These are phyloP conservation scores for Progne subis DNA, from an alignment of 2,113 vertebrate species.

Conservation along the genomic window DNA sequence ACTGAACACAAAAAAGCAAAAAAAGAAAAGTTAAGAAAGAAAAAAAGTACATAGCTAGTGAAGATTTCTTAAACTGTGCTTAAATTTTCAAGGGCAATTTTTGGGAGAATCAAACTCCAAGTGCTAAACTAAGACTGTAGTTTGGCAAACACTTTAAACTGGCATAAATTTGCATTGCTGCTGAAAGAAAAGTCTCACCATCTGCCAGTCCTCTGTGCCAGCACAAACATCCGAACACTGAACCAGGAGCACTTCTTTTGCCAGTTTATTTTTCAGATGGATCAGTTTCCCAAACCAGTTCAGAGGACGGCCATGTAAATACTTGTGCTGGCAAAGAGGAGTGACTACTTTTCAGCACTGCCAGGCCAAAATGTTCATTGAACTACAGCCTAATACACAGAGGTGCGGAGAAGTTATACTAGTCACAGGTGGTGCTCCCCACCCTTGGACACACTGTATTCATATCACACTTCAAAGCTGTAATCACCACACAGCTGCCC, in stretches of 20 bases:
- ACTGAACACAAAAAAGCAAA: not conserved
- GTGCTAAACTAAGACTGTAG: constrained; percentile 28
- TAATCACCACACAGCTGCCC: not conserved
- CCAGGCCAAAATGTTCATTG: not conserved
- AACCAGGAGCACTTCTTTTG: constrained; percentile 56
- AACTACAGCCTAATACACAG: not conserved
- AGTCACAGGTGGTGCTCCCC: not conserved
- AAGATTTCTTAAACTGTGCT: not conserved
- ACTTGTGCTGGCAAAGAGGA: constrained; percentile 36
- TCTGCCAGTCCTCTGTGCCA: constrained; percentile 50
- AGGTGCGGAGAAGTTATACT: not conserved
- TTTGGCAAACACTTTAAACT: constrained; percentile 52
- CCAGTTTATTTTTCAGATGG: constrained; percentile 55
- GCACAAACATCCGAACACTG: constrained; percentile 59
- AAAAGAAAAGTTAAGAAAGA: not conserved
- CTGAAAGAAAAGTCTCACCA: constrained; percentile 63
- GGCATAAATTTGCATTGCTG: constrained; percentile 61
- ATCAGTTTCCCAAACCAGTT: constrained; percentile 52
- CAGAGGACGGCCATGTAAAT: constrained; percentile 58
- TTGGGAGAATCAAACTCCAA: not conserved
- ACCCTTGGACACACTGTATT: not conserved
- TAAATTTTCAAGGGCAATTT: not conserved
- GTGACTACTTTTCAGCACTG: not conserved
- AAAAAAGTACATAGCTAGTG: not conserved
- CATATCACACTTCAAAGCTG: not conserved